Percentiles rank a stretch among this genome's conserved stretches.
phyloP scores from a whole-genome alignment of 2,888 invertebrate species.

The Lysandra bellargus region DNA sequence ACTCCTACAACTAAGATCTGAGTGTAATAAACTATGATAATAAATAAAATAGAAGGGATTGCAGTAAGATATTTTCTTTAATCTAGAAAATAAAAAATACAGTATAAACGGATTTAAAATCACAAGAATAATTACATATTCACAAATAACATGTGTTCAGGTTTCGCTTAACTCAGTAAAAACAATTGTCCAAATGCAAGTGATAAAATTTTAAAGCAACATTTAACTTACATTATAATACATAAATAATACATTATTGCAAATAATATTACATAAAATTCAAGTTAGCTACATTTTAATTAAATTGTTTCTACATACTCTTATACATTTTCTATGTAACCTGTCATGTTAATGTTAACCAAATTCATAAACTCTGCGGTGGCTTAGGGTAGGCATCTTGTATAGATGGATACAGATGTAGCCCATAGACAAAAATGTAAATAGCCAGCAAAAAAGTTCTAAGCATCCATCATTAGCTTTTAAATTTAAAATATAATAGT shows the following conservation, averaged over 20 bases:
- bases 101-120: slow-evolving; percentile 80
- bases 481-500: no score
- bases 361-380: slow-evolving; percentile 21
- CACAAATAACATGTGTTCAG: slow-evolving; percentile 76
- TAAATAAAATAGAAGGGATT: slow-evolving; percentile 37
- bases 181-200: slow-evolving; percentile 72
- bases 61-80: slow-evolving; percentile 79
- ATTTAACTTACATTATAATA: slow-evolving; percentile 78
- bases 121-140: slow-evolving; percentile 81
- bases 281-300: slow-evolving; percentile 77
- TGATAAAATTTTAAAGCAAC: slow-evolving; percentile 78
- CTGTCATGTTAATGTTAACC: slow-evolving; percentile 56
- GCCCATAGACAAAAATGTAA: not conserved
- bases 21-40: not conserved
- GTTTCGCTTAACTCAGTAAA: slow-evolving; percentile 66
- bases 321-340: slow-evolving; percentile 39
- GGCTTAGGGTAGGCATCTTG: not conserved
- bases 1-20: not conserved
- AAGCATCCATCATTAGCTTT: no score
- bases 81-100: slow-evolving; percentile 81
- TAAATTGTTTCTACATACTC: slow-evolving; percentile 74
- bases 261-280: slow-evolving; percentile 78
- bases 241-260: slow-evolving; percentile 79
- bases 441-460: no score
- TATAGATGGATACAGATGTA: not conserved